Base-by-base conservation (phyloP, 2,113 vertebrate species). In the Phodopus roborovskii region DNA sequence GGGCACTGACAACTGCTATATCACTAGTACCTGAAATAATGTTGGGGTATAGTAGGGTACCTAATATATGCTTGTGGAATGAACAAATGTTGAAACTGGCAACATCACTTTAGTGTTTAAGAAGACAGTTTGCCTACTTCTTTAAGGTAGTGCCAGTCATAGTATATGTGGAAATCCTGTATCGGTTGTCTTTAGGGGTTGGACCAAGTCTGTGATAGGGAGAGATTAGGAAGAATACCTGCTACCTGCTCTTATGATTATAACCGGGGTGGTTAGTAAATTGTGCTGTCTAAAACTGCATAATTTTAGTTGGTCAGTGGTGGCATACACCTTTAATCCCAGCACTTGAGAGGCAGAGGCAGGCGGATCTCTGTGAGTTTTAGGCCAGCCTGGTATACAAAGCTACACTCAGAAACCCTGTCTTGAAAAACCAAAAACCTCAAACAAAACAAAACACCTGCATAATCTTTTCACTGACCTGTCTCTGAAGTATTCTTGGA, bases 401-500 rank as follows among this genome's bases (percentile, higher is more conserved):
- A 45, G 45, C 45, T 45, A 45, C 45, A 45, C 45, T 6, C 45
- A 45, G 45, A 45, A 45, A 45, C 45, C 45, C 45, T 45, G 45
- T 45, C 45, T 45, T 45, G 45, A 45, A 45, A 45, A 45, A 45
- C 45, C 45, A 45, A 45, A 45, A 45, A 45, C 3, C 45, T 6
- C 45, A 45, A 45, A 45, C 45, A 45, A 45, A 45, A 45, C 45
- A 45, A 45, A 45, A 45, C 3, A 45, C 45, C 45, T 45, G 45
- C 50, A 79, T 33, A 62, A 0, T 88, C 3, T 11, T 87, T 96
- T 95, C 90, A 36, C 84, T 81, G 94, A 42, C 78, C 13, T 53
- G 0, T 77, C 28, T 88, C 93, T 62, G 66, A 92, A 91, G 11
- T 62, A 33, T 94, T 22, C 50, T 95, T 88, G 64, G 92, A 82